Base-by-base conservation (phyloP, 2,113 vertebrate genomes). In the Protomyctophum bolini region DNA sequence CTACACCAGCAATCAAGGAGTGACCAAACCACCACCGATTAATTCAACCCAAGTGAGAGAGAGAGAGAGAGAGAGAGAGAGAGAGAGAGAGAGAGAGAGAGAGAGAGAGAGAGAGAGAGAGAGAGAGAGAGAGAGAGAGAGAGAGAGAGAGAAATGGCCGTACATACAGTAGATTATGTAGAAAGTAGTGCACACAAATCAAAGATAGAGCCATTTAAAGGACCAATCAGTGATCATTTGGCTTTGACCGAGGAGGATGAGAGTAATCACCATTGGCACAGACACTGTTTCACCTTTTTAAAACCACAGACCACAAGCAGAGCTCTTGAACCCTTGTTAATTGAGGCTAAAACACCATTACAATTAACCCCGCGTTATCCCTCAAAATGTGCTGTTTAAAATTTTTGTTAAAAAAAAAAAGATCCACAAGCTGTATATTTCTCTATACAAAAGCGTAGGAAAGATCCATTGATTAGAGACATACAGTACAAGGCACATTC, bases 381-480 rank as follows among this genome's bases (percentile, higher is more conserved):
- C 10, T 58, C 70, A 71, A 70, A 56, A 48, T 66, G 46, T 8
- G 41, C 1, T 45, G 3, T 41, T 7, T 58, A 14, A 8, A 41
- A 28, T 58, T 52, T 65, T 65, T 55, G 66, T 82, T 71, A 59
- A 69, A 87, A 61, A 64, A 84, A 69, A 87, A 61, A 64, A 84
- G 85, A 84, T 85, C 91, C 91, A 93, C 92, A 94, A 93, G 92
- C 92, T 93, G 92, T 90, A 92, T 88, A 81, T 82, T 77, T 83
- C 78, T 14, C 46, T 63, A 87, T 77, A 63, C 64, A 65, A 46
- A 46, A 84, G 63, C 77, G 56, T 51, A 79, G 56, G 21, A 81
- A 81, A 79, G 60, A 45, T 60, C 5, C 64, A 66, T 14, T 51
- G 10, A 84, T 61, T 48, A 76, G 66, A 80, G 56, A 80, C 79